Percentiles rank a stretch among this genome's conserved stretches.
These are phyloP conservation scores for Tadarida brasiliensis DNA, from an alignment of 2,797 vertebrate genomes.

Conservation along the genomic window DNA sequence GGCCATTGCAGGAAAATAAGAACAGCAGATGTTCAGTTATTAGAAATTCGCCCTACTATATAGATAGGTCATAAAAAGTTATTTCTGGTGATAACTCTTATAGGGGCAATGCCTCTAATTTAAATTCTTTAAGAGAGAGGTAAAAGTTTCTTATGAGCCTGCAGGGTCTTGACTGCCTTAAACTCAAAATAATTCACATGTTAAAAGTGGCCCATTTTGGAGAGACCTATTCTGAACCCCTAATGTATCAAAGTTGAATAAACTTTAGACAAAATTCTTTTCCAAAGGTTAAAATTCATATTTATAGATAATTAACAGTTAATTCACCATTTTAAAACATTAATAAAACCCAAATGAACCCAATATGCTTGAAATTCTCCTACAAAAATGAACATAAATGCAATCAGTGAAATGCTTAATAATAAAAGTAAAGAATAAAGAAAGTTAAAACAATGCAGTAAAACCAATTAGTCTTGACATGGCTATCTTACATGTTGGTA, in stretches of 20 bases:
- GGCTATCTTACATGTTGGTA: neutral
- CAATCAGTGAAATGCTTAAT: neutral
- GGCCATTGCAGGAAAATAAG: neutral
- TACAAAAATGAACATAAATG: neutral
- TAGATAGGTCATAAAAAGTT: neutral
- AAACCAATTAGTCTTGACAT: slow-evolving; percentile 15
- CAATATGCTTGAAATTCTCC: neutral
- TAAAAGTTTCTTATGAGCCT: neutral
- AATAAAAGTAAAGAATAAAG: neutral
- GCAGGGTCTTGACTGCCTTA: neutral
- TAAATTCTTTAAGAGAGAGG: neutral
- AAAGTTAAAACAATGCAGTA: neutral
- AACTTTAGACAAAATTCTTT: neutral
- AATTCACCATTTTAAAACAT: neutral
- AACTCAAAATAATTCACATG: neutral
- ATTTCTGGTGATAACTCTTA: neutral
- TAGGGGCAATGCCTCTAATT: neutral
- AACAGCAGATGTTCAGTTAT: neutral
- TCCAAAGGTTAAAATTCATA: neutral
- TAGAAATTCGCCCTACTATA: neutral
- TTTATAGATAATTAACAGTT: neutral
- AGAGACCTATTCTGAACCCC: neutral
- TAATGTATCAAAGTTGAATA: neutral
- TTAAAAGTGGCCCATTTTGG: neutral
- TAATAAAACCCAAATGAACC: neutral